A percentile compares a stretch with the other conserved stretches of the same genome.
Conservation (phyloP, 2,888 invertebrate genomes). For the Eutolmus rufibarbis region DNA sequence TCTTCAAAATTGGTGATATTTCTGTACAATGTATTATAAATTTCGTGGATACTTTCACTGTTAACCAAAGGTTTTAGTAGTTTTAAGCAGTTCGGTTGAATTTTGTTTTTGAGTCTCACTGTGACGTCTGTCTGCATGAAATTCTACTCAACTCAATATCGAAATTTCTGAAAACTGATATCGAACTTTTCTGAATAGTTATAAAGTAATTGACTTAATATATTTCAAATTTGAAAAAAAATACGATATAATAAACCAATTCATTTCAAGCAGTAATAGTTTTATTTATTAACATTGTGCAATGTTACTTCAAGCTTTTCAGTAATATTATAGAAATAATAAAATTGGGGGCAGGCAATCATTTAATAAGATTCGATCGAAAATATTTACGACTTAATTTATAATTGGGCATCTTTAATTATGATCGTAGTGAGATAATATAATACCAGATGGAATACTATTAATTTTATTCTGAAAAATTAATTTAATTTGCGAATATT, state of each 20-base stretch:
- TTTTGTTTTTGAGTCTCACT: conserved; percentile 4
- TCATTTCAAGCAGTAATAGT: not conserved
- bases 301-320: not conserved
- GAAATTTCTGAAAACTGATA: conserved; percentile 18
- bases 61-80: conserved; percentile 45
- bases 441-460: too few relatives aligned
- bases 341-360: not conserved
- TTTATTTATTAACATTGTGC: not conserved
- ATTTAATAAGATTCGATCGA: too few relatives aligned
- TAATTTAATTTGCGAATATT: too few relatives aligned
- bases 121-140: conserved; percentile 5
- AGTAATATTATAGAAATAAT: not conserved
- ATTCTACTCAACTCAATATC: conserved; percentile 1
- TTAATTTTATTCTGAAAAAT: too few relatives aligned
- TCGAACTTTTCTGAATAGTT: conserved; percentile 15
- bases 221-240: conserved; percentile 27
- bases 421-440: too few relatives aligned
- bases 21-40: conserved; percentile 42
- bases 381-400: too few relatives aligned
- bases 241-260: conserved; percentile 8
- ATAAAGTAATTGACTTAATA: conserved; percentile 39
- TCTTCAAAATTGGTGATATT: conserved; percentile 46
- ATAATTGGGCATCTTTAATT: too few relatives aligned
- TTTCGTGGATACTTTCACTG: conserved; percentile 42
- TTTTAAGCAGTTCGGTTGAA: conserved; percentile 20